Conservation (phyloP, 35 echinoderm and acorn worm genomes). For the Lytechinus pictus region DNA sequence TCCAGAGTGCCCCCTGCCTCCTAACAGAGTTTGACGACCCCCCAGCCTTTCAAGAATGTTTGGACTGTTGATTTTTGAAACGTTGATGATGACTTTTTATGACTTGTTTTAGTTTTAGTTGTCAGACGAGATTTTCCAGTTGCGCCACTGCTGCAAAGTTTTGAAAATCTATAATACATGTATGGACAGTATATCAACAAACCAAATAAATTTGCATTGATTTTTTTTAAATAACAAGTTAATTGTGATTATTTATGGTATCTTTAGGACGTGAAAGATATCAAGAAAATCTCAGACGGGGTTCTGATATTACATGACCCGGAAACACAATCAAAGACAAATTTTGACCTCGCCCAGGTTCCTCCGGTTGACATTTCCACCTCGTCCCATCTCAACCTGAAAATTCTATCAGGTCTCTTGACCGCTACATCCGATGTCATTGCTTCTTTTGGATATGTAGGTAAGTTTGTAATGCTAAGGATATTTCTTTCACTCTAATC, state of each 20-base stretch:
- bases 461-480: neutral
- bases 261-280: neutral
- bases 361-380: neutral
- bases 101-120: too few relatives aligned
- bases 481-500: too few relatives aligned
- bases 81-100: too few relatives aligned
- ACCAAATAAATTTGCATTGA: neutral
- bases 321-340: neutral
- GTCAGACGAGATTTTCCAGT: neutral
- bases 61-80: too few relatives aligned
- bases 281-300: neutral
- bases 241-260: neutral
- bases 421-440: neutral
- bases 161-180: neutral
- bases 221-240: neutral
- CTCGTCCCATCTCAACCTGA: neutral
- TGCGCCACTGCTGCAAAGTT: neutral
- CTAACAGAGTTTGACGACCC: too few relatives aligned
- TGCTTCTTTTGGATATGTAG: neutral
- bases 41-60: too few relatives aligned
- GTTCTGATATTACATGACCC: neutral
- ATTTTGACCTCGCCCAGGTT: neutral
- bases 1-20: too few relatives aligned
- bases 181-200: neutral
- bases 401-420: neutral